phyloP scores from a whole-genome alignment of 2,888 invertebrate genomes.

The Dryocosmus kuriphilus region DNA sequence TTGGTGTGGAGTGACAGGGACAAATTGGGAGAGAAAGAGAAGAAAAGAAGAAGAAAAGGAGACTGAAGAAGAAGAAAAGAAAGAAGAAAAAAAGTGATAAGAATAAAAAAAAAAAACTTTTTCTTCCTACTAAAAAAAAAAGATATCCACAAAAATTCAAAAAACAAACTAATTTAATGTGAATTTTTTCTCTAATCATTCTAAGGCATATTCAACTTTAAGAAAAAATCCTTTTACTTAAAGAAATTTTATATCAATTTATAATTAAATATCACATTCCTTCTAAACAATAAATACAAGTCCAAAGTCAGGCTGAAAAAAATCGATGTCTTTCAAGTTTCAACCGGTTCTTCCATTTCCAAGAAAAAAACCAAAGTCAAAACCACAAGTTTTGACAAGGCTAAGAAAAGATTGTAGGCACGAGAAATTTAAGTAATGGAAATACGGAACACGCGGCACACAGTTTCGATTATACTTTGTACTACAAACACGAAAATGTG shows the following conservation, averaged over 20 bases:
- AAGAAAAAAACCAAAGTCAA: neutral
- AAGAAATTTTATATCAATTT: too few relatives aligned
- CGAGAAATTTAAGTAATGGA: neutral
- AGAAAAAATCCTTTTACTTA: too few relatives aligned
- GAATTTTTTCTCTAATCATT: neutral
- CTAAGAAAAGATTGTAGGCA: neutral
- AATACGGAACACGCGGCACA: neutral
- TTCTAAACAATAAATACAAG: neutral
- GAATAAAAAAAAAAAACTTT: too few relatives aligned
- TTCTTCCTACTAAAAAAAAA: too few relatives aligned
- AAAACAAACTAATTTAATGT: too few relatives aligned
- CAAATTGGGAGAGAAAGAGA: too few relatives aligned
- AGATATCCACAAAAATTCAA: too few relatives aligned
- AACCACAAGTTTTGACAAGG: too few relatives aligned
- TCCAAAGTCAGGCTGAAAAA: slow-evolving; percentile 6
- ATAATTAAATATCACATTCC: neutral
- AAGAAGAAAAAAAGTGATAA: too few relatives aligned
- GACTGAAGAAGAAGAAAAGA: too few relatives aligned
- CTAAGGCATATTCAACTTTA: neutral
- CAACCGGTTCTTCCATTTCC: neutral
- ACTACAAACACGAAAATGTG: neutral
- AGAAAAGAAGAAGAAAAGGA: too few relatives aligned
- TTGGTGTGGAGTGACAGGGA: too few relatives aligned
- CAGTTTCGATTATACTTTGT: neutral
- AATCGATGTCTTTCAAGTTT: neutral